Percentiles rank a stretch among this genome's conserved stretches.
These are phyloP conservation scores for Axis porcinus DNA, from an alignment of 2,113 vertebrate genomes.

Conservation along the genomic window DNA sequence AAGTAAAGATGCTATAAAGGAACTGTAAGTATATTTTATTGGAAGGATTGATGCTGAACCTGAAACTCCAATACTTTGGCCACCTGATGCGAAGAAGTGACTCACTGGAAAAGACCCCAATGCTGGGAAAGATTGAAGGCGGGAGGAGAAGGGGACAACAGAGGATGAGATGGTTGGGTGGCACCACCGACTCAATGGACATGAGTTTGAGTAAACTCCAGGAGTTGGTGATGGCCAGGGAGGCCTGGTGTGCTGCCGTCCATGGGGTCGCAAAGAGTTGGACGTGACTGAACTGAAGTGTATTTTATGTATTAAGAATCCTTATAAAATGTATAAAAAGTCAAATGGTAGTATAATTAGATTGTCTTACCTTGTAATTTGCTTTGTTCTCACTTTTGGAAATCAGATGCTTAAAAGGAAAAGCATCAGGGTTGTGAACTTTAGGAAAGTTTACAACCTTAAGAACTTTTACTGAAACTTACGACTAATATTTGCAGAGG, in stretches of 20 bases:
- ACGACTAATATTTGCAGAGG: background rate
- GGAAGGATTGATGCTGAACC: background rate
- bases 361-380: background rate
- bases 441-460: background rate
- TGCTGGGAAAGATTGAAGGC: background rate
- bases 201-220: background rate
- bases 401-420: background rate
- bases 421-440: background rate
- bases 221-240: background rate
- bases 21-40: background rate
- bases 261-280: rapidly evolving
- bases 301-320: background rate
- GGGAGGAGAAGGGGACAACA: background rate
- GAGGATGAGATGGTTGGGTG: background rate
- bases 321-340: background rate
- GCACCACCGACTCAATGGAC: background rate
- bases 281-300: background rate
- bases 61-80: background rate
- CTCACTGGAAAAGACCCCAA: background rate
- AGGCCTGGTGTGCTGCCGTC: background rate
- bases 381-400: background rate
- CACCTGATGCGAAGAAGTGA: background rate
- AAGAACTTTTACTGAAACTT: background rate
- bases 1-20: background rate
- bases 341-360: background rate